Evolutionary conservation across 2,113 vertebrate species (phyloP).

Genomic region (Mormoops blainvillei): DNA sequence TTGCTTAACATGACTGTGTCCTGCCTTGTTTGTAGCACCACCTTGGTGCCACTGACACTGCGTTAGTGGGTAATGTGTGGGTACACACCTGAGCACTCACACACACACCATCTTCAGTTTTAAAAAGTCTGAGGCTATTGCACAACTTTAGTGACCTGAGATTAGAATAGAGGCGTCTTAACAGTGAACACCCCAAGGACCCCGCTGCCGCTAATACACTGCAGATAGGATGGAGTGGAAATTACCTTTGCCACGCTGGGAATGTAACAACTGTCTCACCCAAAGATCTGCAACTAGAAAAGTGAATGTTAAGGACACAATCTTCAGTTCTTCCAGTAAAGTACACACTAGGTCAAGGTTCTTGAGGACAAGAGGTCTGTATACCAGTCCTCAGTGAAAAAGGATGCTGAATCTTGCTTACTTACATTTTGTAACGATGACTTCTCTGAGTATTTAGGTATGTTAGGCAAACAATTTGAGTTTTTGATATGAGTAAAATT

Average conservation of each 20-base stretch:
- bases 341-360: accelerated
- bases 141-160: neutral
- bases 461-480: neutral
- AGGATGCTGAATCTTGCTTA: neutral
- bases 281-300: neutral
- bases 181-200: neutral
- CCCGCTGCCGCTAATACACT: neutral
- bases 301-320: neutral
- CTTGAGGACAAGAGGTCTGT: neutral
- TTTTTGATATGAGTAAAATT: neutral
- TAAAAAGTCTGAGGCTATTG: neutral
- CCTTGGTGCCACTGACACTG: too few species aligned
- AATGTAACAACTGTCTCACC: neutral
- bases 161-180: neutral
- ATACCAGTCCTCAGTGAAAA: neutral
- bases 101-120: neutral
- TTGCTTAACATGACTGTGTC: neutral
- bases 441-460: neutral
- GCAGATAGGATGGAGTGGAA: neutral
- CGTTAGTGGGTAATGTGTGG: neutral
- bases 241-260: neutral
- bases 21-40: neutral
- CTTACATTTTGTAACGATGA: neutral
- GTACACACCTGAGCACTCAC: neutral
- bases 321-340: neutral